These are phyloP conservation scores for Brachynemurus nebulosus DNA, from an alignment of 2,888 invertebrate species.

Conservation along the genomic window DNA sequence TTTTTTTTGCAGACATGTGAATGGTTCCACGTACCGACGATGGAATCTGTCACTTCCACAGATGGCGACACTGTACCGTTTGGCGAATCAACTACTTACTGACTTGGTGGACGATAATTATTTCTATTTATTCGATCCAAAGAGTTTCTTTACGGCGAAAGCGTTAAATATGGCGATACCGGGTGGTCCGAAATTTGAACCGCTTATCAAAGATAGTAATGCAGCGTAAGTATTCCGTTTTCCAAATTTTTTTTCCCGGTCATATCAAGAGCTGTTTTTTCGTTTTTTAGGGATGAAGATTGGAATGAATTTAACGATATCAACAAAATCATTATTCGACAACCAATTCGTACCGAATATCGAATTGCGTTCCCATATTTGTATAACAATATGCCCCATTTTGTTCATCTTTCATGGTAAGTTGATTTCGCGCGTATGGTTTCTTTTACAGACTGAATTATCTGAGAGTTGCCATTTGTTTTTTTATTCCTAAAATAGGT, in stretches of 20 bases:
- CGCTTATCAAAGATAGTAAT: slow-evolving; percentile 94
- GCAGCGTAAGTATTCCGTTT: slow-evolving; percentile 50
- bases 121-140: slow-evolving; percentile 97
- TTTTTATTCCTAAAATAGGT: no score
- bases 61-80: slow-evolving; percentile 93
- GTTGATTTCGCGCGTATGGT: slow-evolving; percentile 25
- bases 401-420: slow-evolving; percentile 96
- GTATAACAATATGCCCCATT: slow-evolving; percentile 97
- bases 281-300: slow-evolving; percentile 82
- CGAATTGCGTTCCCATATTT: slow-evolving; percentile 98
- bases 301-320: slow-evolving; percentile 99
- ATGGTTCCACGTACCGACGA: slow-evolving; percentile 91
- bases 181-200: slow-evolving; percentile 99
- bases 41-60: slow-evolving; percentile 95
- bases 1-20: slow-evolving; percentile 52
- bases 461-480: no score
- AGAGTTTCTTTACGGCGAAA: slow-evolving; percentile 99
- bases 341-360: slow-evolving; percentile 97
- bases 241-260: slow-evolving; percentile 4
- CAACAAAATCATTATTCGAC: slow-evolving; percentile 98
- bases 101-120: slow-evolving; percentile 98
- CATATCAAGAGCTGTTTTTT: neutral
- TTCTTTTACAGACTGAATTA: no score
- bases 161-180: slow-evolving; percentile 99
- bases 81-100: slow-evolving; percentile 94